Base-by-base conservation (phyloP, 1,140 invertebrate genomes). In the Drosophila serrata region DNA sequence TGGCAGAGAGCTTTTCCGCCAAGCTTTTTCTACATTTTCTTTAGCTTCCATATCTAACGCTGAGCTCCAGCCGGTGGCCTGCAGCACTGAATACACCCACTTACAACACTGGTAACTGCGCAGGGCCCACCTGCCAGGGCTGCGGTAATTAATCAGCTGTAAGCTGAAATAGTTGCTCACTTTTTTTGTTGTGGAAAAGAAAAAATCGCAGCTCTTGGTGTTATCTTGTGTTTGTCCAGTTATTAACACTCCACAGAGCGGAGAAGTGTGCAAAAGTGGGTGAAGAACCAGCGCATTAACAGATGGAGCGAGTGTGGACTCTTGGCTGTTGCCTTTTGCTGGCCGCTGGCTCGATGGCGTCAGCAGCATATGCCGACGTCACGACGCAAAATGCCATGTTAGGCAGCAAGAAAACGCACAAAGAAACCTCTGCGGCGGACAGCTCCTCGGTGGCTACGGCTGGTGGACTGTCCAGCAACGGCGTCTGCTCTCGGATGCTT, bases 291-390 rank as follows among this genome's bases (percentile, higher is more conserved):
- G 31, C n/a, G 39, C 35, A 7, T n/a, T 40, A 1, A 15, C 49
- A 33, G 35, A 68, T 68, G 64, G 65, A 9, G 31, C 37, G 7
- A 29, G 39, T 12, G 45, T 22, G 49, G 61, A 35, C 33, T 65
- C 29, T 45, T 8, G 17, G n/a, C 2, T 22, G 33, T 7, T 48
- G 49, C 43, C 43, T 68, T 55, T 64, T 74, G 65, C 40, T 79
- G 56, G 56, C 61, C 33, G 31, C 46, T 49, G 49, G 17, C 48
- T 64, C 48, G 51, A 88, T 87, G 84, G 72, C 84, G 84, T 87
- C 84, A 87, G 84, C 84, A 60, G 84, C 84, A 60, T 63, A 76
- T 76, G 74, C 74, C 61, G 79, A 84, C 82, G 82, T 87, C 82
- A 88, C 79, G 35, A 76, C 74, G 74, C 82, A 86, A 49, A 86